Base-by-base conservation (phyloP, 2,888 invertebrate species). In the Lordiphosa fenestrarum region DNA sequence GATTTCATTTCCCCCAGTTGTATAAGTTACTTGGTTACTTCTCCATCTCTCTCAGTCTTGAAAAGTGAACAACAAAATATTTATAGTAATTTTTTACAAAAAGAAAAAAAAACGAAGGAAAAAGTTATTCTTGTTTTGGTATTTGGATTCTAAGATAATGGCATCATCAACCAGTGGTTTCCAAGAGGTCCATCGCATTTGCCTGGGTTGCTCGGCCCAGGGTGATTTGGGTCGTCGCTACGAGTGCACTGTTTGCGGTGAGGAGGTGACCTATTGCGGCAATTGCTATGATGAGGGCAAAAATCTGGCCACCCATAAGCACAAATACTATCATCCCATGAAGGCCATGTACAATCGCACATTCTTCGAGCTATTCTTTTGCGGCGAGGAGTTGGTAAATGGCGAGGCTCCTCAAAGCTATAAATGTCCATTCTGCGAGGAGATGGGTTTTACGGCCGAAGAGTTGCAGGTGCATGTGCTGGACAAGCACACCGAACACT, bases 311-410 rank as follows among this genome's bases (percentile, higher is more conserved):
- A 30, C 10, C 19, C 42, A 51, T 4, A 33, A 12, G 19, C 82
- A 81, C 51, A 77, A 68, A 19, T 68, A 68, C 21, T 77, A 64
- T 42, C 77, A 77, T 56, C 82, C 81, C 12, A 81, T 75, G 81
- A 65, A 62, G 48, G 81, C 65, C 12, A 53, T 71, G 2, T 71
- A 61, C 23, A 81, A 49, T 58, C 21, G 13, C 4, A 6, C 38
- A 4, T 25, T 19, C 42, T 64, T 69, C 6, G 53, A 80, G 1
- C 13, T 72, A 3, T 74, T 41, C 21, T 75, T 74, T 13, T 7
- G 19, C 39, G 80, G 73, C 33, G 74, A 80, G 38, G 47, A 60
- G n/a, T 3, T 62, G 30, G 55, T 53, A 1, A 48, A 75, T 4
- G 80, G 69, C 2, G 80, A 73, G 13, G 76, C 66, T 1, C 69